Conservation (phyloP, 2,797 vertebrate genomes). For the Iguana delicatissima region DNA sequence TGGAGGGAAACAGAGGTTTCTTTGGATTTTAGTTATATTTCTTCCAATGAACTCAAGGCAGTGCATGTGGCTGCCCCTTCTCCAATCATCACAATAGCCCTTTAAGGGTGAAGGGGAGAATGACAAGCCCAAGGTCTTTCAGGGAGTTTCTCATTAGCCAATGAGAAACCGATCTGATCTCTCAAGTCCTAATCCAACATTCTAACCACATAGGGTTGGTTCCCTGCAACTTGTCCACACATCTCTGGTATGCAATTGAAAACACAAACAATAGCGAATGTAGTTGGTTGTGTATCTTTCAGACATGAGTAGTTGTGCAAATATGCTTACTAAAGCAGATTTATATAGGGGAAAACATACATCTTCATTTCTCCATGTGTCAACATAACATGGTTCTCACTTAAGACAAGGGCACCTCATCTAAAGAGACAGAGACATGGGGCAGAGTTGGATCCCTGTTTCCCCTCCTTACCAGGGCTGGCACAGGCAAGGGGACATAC, state of each 20-base stretch:
- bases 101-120: background rate
- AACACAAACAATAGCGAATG: background rate
- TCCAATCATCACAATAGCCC: too few relatives aligned
- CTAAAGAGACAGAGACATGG: background rate
- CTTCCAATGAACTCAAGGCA: too few relatives aligned
- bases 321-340: too few relatives aligned
- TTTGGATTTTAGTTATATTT: background rate
- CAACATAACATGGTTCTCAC: background rate
- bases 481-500: conserved; percentile 80
- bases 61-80: too few relatives aligned
- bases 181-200: background rate
- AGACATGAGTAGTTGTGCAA: background rate
- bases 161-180: background rate
- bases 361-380: background rate
- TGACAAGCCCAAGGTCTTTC: background rate
- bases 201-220: background rate
- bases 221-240: background rate
- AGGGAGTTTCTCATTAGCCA: background rate
- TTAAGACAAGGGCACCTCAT: background rate
- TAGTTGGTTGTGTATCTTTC: background rate
- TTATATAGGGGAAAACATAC: background rate
- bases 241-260: background rate
- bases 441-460: background rate
- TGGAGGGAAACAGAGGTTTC: background rate
- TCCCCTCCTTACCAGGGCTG: conserved; percentile 82